Percentiles rank a stretch among this genome's conserved stretches.
Evolutionary conservation across 2,113 vertebrate genomes (phyloP).

Genomic region (Heterotis niloticus): DNA sequence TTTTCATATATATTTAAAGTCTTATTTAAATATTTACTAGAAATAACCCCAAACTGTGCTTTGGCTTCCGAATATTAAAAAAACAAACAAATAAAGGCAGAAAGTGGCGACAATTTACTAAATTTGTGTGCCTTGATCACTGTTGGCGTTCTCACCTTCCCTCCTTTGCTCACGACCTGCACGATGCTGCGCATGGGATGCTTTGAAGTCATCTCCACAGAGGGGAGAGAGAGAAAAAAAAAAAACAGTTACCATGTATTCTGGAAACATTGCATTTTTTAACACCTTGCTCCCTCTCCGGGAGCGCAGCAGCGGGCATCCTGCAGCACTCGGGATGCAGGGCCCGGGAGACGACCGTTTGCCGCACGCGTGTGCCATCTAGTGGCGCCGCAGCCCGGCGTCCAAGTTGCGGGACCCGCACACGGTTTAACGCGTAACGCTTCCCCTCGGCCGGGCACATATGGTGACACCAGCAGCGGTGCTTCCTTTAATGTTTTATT

Average conservation of each 20-base stretch:
- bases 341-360: neutral
- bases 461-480: neutral
- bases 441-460: neutral
- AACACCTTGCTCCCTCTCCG: slow-evolving; percentile 1
- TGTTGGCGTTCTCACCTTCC: neutral
- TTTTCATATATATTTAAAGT: neutral
- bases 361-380: slow-evolving; percentile 21
- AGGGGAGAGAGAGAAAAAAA: neutral
- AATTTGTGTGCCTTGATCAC: neutral
- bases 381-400: slow-evolving; percentile 1
- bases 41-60: neutral
- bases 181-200: neutral
- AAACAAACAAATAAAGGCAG: neutral
- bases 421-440: neutral
- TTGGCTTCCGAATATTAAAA: neutral
- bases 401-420: neutral
- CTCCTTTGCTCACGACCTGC: neutral
- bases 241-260: slow-evolving; percentile 2
- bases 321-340: neutral
- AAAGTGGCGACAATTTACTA: neutral
- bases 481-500: slow-evolving; percentile 17
- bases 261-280: slow-evolving; percentile 21
- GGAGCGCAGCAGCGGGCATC: neutral
- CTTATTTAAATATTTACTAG: too few species aligned
- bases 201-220: slow-evolving; percentile 4